Evolutionary conservation across 1,140 invertebrate genomes (phyloP).

Genomic region (Drosophila lowei): DNA sequence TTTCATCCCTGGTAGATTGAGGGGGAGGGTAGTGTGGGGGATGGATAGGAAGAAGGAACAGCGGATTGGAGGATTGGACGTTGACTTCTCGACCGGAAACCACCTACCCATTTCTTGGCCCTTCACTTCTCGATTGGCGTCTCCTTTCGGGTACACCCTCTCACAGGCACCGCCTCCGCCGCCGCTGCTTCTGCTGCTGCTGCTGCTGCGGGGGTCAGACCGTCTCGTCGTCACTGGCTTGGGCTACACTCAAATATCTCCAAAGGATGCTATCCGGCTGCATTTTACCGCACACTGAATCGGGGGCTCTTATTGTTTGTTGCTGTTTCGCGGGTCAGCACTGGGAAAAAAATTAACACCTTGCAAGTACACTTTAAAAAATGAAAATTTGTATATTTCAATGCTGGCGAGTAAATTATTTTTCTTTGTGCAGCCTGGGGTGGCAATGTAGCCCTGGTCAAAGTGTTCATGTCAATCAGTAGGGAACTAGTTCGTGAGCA

Average conservation of each 20-base stretch:
- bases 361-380: slow-evolving; percentile 53
- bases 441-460: slow-evolving; percentile 42
- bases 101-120: too few species aligned
- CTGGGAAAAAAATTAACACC: slow-evolving; percentile 58
- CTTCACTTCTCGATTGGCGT: too few species aligned
- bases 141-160: too few species aligned
- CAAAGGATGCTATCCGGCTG: slow-evolving; percentile 30
- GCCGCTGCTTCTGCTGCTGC: too few species aligned
- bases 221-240: background rate
- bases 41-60: slow-evolving; percentile 33
- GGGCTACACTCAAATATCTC: background rate
- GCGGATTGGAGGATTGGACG: slow-evolving; percentile 46
- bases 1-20: slow-evolving; percentile 21
- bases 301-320: slow-evolving; percentile 47
- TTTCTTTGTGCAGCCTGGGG: slow-evolving; percentile 49
- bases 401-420: slow-evolving; percentile 51
- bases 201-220: background rate
- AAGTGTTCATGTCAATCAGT: slow-evolving; percentile 4
- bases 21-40: slow-evolving; percentile 3
- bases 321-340: slow-evolving; percentile 37
- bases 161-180: too few species aligned
- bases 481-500: slow-evolving; percentile 23
- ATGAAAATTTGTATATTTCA: slow-evolving; percentile 38
- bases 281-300: slow-evolving; percentile 52
- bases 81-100: slow-evolving; percentile 12